Evolutionary conservation across 2,888 invertebrate species (phyloP).

Genomic region (Dione vanillae): DNA sequence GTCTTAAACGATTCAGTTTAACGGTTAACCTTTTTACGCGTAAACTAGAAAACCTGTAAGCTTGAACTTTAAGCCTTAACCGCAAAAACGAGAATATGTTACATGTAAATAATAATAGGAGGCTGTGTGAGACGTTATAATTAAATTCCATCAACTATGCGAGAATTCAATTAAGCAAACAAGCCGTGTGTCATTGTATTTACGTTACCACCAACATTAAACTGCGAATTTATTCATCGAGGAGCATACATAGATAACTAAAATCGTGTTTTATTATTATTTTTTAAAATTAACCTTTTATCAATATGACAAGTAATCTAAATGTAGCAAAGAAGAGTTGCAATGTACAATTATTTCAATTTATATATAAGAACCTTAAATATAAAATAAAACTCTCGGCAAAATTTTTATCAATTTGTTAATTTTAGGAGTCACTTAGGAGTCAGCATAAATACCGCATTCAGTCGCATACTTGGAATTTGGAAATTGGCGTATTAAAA

Average conservation of each 20-base stretch:
- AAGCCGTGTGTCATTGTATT: slow-evolving; percentile 38
- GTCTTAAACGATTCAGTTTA: not conserved
- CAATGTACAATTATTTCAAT: too few relatives aligned
- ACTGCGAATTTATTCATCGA: slow-evolving; percentile 23
- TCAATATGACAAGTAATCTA: too few relatives aligned
- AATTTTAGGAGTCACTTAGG: too few relatives aligned
- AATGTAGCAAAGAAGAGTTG: not conserved
- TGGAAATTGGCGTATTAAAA: too few relatives aligned
- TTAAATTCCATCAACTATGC: slow-evolving; percentile 41
- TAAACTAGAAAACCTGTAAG: not conserved
- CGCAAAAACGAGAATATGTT: slow-evolving; percentile 5
- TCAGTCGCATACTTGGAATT: too few relatives aligned
- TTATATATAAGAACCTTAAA: too few relatives aligned
- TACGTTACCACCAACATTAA: slow-evolving; percentile 27
- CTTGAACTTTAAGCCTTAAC: not conserved
- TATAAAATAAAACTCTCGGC: too few relatives aligned
- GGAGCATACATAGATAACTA: not conserved
- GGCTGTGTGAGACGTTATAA: slow-evolving; percentile 39
- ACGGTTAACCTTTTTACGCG: not conserved
- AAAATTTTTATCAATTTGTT: too few relatives aligned
- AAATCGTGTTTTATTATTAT: not conserved
- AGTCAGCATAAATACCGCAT: too few relatives aligned
- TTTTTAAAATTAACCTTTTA: not conserved
- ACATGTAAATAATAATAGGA: slow-evolving; percentile 30
- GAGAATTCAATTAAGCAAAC: slow-evolving; percentile 39